Evolutionary conservation across 2,113 vertebrate species (phyloP), one percentile per base, ranked within the genome.

Genomic region (Oncorhynchus mykiss): DNA sequence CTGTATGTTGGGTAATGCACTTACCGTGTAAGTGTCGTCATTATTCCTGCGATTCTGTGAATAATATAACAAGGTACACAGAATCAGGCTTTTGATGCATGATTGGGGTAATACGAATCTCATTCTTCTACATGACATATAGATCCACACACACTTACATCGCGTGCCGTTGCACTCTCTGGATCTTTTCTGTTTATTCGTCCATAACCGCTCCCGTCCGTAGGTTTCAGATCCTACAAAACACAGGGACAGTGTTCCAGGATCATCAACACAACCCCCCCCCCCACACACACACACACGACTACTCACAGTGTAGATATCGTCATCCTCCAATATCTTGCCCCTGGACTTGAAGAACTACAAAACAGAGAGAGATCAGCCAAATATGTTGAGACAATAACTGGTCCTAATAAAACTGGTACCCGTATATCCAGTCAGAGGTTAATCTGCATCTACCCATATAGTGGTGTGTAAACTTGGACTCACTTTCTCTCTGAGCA

Each of bases 401-500:
- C 51, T 14, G 51, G 12, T 54, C 3, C 9, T 22, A 66, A 14
- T 6, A 18, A 5, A 6, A 13, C 29, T 25, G 16, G 3, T 9
- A 16, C 22, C 45, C 4, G n/a, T 16, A 22, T 22, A 29, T 69
- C 20, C 16, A n/a, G 18, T 68, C 27, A 27, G 22, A 54, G 1
- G 5, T 18, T 4, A 1, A 54, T 16, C 54, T 45, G 14, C n/a
- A 2, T 13, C 69, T n/a, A 24, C 22, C 22, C 22, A 24, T 24
- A 24, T 24, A 24, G n/a, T 62, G 8, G 59, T 22, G 59, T 31
- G 13, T 31, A 34, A 68, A 20, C n/a, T 1, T 64, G 20, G 20
- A 65, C 93, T 90, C 72, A 98, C 97, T 94, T 94, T 96, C 11
- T 89, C 93, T 65, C 86, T 95, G 82, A 99, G 87, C 79, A 94